Evolutionary conservation across 2,888 invertebrate species (phyloP), one percentile per base, ranked within the genome.

Genomic region (Microctonus brassicae): DNA sequence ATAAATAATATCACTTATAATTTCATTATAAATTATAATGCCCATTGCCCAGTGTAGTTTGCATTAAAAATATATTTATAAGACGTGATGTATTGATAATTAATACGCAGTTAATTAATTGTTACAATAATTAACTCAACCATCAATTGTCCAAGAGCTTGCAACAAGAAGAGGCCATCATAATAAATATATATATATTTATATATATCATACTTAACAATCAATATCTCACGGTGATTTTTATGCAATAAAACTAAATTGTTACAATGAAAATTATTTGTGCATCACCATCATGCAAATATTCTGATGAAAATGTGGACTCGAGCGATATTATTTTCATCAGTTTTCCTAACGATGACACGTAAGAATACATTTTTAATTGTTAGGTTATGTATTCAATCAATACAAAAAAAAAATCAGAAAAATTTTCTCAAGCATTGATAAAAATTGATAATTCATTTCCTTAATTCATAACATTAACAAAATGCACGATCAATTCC

Each of bases 281-380:
- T 33, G 79, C 81, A 13, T 76, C 75, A 24, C 69, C 70, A 20
- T 74, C 76, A 36, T 81, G 82, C 72, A 82, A 79, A 75, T 81
- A 80, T 62, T 79, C 79, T 2, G 79, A 72, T n/a, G 73, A 77
- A 26, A 74, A 67, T 65, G 79, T 80, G 70, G 78, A 81, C 66
- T 77, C 79, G 1, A 74, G 76, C 4, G 74, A 76, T 34, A 65
- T 82, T 10, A 74, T 77, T 65, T 81, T 82, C 17, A 79, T 81
- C 70, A 79, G 79, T 65, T 82, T 82, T 69, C 80, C 80, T 10
- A 80, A 81, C 24, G 74, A 77, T 72, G 78, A 81, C 26, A 77
- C 73, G 81, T 81, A 73, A 81, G 80, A 4, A 47, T n/a, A 11
- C 20, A 4, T 63, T n/a, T n/a, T n/a, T n/a, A n/a, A n/a, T n/a